These are phyloP conservation scores for Dermatemys mawii DNA, from an alignment of 2,113 vertebrate genomes.

Conservation along the genomic window DNA sequence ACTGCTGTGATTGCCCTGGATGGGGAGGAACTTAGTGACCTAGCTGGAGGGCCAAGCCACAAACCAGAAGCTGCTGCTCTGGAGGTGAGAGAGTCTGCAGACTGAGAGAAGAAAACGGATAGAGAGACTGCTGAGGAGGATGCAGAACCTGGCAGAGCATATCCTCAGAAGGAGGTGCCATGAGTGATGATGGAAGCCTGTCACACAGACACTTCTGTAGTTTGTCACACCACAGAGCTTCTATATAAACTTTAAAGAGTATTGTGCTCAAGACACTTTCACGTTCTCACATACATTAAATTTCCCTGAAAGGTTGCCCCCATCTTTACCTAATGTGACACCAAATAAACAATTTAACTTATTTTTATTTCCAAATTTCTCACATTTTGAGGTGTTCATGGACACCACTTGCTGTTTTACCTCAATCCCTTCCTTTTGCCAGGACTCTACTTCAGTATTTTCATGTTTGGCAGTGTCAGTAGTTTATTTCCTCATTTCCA, in stretches of 20 bases:
- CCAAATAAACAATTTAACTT: neutral
- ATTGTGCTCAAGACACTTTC: neutral
- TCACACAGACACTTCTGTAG: no score
- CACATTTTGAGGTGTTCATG: neutral
- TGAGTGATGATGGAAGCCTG: no score
- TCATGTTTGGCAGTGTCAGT: neutral
- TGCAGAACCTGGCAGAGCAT: no score
- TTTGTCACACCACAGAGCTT: neutral
- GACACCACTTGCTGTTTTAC: neutral
- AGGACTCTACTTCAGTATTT: neutral
- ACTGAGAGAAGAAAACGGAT: no score
- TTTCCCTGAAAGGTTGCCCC: neutral
- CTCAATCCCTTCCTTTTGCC: neutral
- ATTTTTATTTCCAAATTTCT: neutral
- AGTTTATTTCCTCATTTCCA: neutral
- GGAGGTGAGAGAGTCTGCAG: no score
- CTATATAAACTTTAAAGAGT: neutral
- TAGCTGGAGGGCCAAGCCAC: no score
- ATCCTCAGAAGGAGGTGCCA: no score
- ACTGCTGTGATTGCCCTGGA: no score
- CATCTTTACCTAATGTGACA: no score
- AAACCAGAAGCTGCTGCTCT: no score
- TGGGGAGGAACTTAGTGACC: no score
- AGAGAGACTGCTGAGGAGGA: no score
- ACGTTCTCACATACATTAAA: neutral